These are phyloP conservation scores for Xylota segnis DNA, from an alignment of 2,888 invertebrate genomes.

Conservation along the genomic window DNA sequence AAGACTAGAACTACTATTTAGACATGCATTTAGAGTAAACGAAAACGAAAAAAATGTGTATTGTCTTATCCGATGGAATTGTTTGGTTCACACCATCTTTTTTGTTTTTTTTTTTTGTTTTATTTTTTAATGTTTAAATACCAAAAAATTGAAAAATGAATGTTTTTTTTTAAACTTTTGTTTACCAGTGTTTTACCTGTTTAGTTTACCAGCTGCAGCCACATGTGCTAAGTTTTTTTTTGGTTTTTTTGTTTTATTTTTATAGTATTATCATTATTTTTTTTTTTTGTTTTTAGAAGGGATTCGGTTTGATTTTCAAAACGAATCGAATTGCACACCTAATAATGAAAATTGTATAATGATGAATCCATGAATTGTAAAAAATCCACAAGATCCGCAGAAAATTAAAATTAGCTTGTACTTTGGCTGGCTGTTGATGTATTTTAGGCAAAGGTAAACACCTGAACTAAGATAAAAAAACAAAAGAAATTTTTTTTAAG, in stretches of 20 bases:
- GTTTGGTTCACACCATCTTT: conserved; percentile 23
- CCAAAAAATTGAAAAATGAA: conserved; percentile 46
- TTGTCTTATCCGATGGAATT: conserved; percentile 22
- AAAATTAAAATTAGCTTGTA: conserved; percentile 65
- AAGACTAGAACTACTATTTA: conserved; percentile 68
- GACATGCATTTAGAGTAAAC: conserved; percentile 66
- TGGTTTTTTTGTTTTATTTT: too few species aligned
- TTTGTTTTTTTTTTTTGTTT: too few species aligned
- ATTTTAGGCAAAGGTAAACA: conserved; percentile 73
- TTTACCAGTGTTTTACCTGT: conserved; percentile 75
- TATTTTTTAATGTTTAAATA: conserved; percentile 28
- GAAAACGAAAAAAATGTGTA: conserved; percentile 12
- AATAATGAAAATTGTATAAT: conserved; percentile 42
- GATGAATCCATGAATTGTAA: conserved; percentile 74
- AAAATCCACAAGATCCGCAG: conserved; percentile 74
- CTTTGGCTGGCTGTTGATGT: conserved; percentile 71
- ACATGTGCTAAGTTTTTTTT: conserved; percentile 53
- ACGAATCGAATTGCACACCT: conserved; percentile 65
- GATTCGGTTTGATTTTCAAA: conserved; percentile 46
- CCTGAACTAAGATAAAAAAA: conserved; percentile 74
- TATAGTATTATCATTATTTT: too few species aligned
- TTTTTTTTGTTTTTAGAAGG: conserved; percentile 22
- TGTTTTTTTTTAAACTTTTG: conserved; percentile 33
- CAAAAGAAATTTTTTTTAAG: conserved; percentile 61
- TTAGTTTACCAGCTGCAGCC: conserved; percentile 71